Evolutionary conservation across 1,140 invertebrate species (phyloP).

Genomic region (Cryptotermes secundus): DNA sequence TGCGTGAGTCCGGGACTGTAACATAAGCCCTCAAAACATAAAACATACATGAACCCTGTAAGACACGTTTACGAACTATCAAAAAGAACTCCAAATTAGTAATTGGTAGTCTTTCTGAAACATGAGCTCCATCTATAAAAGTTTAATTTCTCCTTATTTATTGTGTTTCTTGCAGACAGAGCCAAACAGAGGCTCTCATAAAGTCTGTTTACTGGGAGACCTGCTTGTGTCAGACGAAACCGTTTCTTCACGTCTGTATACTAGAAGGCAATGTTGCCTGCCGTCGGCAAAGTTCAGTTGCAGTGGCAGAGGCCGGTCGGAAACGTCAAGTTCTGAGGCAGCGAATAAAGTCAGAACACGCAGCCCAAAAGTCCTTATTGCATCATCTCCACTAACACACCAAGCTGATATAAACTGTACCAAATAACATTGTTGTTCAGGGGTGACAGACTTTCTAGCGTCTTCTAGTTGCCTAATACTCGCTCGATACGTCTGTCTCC

Average conservation of each 20-base stretch:
- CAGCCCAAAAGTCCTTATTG: background rate
- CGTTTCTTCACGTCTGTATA: background rate
- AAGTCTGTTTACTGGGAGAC: too few relatives aligned
- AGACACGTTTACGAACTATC: background rate
- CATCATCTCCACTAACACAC: background rate
- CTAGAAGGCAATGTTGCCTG: background rate
- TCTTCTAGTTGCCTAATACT: background rate
- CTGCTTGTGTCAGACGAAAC: too few relatives aligned
- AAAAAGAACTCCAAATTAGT: constrained; percentile 4
- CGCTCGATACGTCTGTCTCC: too few relatives aligned
- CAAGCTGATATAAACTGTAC: constrained; percentile 12
- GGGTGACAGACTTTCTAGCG: background rate
- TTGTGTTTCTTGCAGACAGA: too few relatives aligned
- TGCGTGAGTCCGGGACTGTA: background rate
- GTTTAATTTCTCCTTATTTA: too few relatives aligned
- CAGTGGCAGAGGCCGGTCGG: too few relatives aligned
- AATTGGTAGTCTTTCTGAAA: background rate
- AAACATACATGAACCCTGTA: background rate
- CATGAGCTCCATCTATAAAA: too few relatives aligned
- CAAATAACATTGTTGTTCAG: background rate
- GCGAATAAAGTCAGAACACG: background rate
- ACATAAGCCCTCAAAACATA: constrained; percentile 1
- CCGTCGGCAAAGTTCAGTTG: background rate
- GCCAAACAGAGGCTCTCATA: too few relatives aligned
- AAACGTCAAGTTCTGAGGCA: background rate